Percentiles rank a stretch among this genome's conserved stretches.
These are phyloP conservation scores for Taphrorychus bicolor DNA, from an alignment of 2,888 invertebrate genomes.

Conservation along the genomic window DNA sequence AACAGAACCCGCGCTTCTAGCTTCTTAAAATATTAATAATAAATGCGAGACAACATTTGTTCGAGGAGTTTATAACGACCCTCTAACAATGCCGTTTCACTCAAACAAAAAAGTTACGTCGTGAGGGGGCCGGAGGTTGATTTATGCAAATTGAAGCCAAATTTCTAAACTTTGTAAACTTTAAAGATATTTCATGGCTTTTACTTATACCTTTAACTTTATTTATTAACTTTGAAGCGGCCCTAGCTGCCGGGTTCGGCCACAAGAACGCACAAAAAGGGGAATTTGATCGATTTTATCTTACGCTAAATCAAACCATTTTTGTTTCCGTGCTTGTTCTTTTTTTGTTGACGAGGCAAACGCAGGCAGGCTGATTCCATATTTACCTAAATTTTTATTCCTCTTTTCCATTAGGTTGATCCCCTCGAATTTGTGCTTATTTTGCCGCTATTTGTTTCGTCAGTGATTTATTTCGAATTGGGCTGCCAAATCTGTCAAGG, in stretches of 20 bases:
- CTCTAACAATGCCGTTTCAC: neutral
- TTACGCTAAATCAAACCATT: neutral
- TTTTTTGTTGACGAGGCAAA: neutral
- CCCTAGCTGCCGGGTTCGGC: neutral
- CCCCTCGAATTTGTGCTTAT: neutral
- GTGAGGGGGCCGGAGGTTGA: neutral
- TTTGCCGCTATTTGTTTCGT: neutral
- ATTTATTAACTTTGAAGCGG: neutral
- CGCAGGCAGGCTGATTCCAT: neutral
- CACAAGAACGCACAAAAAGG: neutral
- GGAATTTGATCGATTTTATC: slow-evolving; percentile 1
- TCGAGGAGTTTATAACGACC: neutral
- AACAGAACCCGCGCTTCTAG: neutral
- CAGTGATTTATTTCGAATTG: neutral
- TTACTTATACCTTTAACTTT: neutral
- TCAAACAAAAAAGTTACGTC: neutral
- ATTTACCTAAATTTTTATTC: neutral
- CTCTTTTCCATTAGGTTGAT: neutral
- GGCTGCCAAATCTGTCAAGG: no score
- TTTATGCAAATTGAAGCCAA: slow-evolving; percentile 57
- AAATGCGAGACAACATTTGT: neutral
- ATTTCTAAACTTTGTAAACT: slow-evolving; percentile 9
- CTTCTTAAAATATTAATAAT: neutral
- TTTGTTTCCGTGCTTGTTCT: neutral
- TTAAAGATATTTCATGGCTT: slow-evolving; percentile 3